Percentiles rank a stretch among this genome's conserved stretches.
Conservation (phyloP, 2,113 vertebrate species). For the Catharus bicknelli region DNA sequence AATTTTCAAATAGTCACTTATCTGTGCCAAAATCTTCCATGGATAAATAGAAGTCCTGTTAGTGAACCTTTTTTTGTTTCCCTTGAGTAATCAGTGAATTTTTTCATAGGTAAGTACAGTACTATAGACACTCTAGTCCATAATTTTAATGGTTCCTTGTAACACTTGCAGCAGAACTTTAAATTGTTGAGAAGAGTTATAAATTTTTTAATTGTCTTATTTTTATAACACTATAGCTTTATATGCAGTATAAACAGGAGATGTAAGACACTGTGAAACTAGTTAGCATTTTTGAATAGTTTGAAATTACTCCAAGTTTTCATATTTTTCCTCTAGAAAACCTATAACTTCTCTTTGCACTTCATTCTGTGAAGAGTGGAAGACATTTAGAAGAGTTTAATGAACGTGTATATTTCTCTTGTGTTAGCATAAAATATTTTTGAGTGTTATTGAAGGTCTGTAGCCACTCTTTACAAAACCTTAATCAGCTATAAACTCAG, state of each 20-base stretch:
- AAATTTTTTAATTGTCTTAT: background rate
- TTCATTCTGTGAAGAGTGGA: background rate
- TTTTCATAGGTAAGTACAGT: background rate
- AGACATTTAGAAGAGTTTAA: background rate
- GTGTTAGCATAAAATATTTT: background rate
- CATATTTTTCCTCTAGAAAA: background rate
- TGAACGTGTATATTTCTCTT: background rate
- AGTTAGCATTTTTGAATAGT: background rate
- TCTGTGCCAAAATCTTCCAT: background rate
- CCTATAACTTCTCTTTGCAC: background rate
- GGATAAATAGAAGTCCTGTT: background rate
- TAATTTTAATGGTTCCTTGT: background rate
- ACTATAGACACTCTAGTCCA: background rate
- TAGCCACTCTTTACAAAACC: background rate
- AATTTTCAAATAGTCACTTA: background rate
- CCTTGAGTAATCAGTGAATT: background rate
- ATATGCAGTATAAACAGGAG: background rate
- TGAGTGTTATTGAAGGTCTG: background rate
- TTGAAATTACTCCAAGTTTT: background rate
- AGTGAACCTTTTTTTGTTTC: background rate
- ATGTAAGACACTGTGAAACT: background rate
- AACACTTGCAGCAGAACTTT: background rate
- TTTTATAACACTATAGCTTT: background rate
- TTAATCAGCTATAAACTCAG: background rate
- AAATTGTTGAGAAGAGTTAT: background rate